Base-by-base conservation (phyloP, 2,797 vertebrate species). In the Acanthurus leucopareius region DNA sequence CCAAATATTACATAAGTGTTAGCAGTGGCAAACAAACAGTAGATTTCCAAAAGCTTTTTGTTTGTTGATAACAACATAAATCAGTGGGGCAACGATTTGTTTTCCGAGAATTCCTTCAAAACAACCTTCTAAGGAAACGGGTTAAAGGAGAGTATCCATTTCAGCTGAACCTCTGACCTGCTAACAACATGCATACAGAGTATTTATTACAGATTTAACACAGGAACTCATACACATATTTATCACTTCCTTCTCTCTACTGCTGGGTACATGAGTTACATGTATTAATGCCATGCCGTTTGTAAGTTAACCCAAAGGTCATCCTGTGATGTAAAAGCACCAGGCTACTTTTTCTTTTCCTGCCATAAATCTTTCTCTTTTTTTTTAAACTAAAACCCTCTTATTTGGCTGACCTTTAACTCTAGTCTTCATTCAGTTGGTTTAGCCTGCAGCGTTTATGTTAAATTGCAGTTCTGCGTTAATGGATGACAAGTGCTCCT, bases 121-220 rank as follows among this genome's bases (percentile, higher is more conserved):
- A 44, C 35, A 22, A 2, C 62, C 19, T 20, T 22, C 6, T 67
- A 1, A 72, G 40, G 10, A 68, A 45, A 40, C 8, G 9, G 49
- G 75, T 88, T 70, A 84, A 86, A 89, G 65, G 49, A 65, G 54
- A 48, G 59, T 14, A 4, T 66, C 40, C 5, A 5, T 85, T 75
- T 79, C 69, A 9, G 47, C 32, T 64, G 59, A 51, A 84, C 64
- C 78, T 65, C 72, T 79, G 74, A 84, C 65, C 85, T 52, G 40
- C 25, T 49, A 59, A 57, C 66, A 66, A 15, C 19, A 5, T 7
- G 5, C 60, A 49, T 71, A 28, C 49, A 15, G 44, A 64, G 51
- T 59, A 51, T 69, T 76, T 75, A 77, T 3, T 1, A 32, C 65
- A 17, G 17, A 40, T 60, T 79, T 79, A 67, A 77, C 53, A 17